A percentile compares a stretch with the other conserved stretches of the same genome.
Evolutionary conservation across 1,140 invertebrate species (phyloP).

Genomic region (Drosophila takahashii): DNA sequence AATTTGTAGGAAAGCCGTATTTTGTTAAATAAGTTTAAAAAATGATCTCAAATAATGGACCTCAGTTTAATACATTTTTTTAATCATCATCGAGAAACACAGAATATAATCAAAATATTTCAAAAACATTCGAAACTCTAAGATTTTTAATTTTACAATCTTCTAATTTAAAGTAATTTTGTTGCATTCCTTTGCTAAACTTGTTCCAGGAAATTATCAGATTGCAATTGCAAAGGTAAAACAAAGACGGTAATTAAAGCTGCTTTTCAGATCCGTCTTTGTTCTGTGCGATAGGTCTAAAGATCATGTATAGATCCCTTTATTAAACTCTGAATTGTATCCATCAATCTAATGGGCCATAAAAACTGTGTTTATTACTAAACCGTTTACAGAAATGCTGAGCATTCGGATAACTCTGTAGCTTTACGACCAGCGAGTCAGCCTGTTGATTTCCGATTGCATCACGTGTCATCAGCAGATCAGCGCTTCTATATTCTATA

Average conservation of each 20-base stretch:
- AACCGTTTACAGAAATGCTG: neutral
- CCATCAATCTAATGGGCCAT: neutral
- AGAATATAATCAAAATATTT: no score
- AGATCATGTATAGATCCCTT: neutral
- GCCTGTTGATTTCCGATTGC: slow-evolving; percentile 37
- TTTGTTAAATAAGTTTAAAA: neutral
- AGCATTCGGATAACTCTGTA: slow-evolving; percentile 9
- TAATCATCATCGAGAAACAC: no score
- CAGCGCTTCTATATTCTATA: slow-evolving; percentile 16
- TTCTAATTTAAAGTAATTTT: no score
- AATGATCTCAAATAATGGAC: neutral
- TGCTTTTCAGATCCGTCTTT: neutral
- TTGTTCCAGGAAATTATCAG: no score
- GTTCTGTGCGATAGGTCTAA: neutral
- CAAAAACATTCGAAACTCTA: no score
- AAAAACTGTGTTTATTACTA: slow-evolving; percentile 7
- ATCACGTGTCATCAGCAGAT: slow-evolving; percentile 41
- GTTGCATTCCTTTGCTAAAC: no score
- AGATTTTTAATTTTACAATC: no score
- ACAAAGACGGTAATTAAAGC: neutral
- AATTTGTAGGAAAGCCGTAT: no score
- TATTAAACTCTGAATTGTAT: slow-evolving; percentile 8
- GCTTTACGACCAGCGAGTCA: slow-evolving; percentile 12
- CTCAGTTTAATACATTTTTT: no score
- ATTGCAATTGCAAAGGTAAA: no score